Base-by-base conservation (phyloP, 2,888 invertebrate genomes). In the Lycia hirtaria region DNA sequence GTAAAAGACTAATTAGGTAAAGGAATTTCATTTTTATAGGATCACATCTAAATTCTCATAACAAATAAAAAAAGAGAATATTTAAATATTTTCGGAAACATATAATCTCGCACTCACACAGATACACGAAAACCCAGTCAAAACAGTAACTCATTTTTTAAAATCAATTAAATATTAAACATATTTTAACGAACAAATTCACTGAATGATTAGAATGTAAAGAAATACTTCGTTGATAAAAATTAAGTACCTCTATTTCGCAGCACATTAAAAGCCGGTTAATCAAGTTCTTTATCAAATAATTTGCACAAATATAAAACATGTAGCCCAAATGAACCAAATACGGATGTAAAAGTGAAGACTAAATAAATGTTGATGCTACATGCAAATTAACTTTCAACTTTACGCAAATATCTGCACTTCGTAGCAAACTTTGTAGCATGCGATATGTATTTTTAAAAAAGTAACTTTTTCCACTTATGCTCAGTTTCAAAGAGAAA, bases 351-450 rank as follows among this genome's bases (percentile, higher is more conserved):
- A 26, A 47, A 47, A 47, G 47, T 47, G n/a, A 35, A n/a, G 47
- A 24, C 47, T 26, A 15, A 47, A 10, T 26, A 4, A 22, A 14
- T 20, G 15, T 24, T 5, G 24, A 33, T 5, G 20, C 33, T 4
- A 28, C 7, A 52, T 52, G 37, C 30, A 30, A 53, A 45, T 45
- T 4, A 38, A 53, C 52, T 52, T 44, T 44, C 44, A 22, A 17
- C 22, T 45, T 24, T 38, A 45, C 30, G 45, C n/a, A 30, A 47
- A 47, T 35, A 19, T 33, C 14, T 30, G 38, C 30, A 20, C 26
- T 33, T 32, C 26, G 45, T 38, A 56, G 49, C 48, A 30, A 44
- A 17, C 4, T 22, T 35, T 17, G 47, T 33, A 35, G 28, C 48
- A 40, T 30, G 15, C 44, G 24, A n/a, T 22, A 9, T 30, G 9